Evolutionary conservation across 2,113 vertebrate genomes (phyloP), one percentile per base, ranked within the genome.

Genomic region (Okapia johnstoni): DNA sequence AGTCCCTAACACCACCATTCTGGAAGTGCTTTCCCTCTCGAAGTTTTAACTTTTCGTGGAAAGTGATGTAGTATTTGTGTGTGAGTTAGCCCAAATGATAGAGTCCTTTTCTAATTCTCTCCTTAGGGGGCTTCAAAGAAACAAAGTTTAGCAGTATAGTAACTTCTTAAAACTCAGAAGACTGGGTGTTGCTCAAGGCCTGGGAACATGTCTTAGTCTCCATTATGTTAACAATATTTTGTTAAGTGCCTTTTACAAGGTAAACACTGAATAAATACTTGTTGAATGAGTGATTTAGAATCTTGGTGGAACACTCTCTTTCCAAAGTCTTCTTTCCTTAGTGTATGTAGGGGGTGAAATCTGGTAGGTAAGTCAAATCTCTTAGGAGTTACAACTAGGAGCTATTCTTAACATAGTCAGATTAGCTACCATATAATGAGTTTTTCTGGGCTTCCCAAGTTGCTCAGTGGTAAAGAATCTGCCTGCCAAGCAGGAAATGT

Each of bases 141-240:
- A 79, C 60, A 70, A 94, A 63, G 46, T 88, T 55, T 60, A 95
- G 76, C 52, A 73, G 23, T 66, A 54, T 7, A 86, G 30, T 46
- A 90, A 13, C n/a, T 81, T 88, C 77, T 90, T 85, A 79, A 84
- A 85, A 94, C 50, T 55, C 26, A 77, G 52, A 92, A 85, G 26
- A 58, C 43, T 88, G 57, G 13, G 4, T 95, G 25, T 79, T 96
- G 43, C 28, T 94, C 7, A 36, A 79, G 26, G 19, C 58, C 73
- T 55, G 3, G 48, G n/a, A 88, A 17, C 19, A 81, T 66, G 6
- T 85, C 58, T 93, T 60, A 70, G 88, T 93, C 21, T 85, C 55
- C 60, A 81, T 66, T 85, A 81, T 73, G 90, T 94, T 61, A 14
- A 8, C 43, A 94, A n/a, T 46, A 92, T 77, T 94, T 97, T 95